Base-by-base conservation (phyloP, 2,113 vertebrate genomes). In the Cettia cetti region DNA sequence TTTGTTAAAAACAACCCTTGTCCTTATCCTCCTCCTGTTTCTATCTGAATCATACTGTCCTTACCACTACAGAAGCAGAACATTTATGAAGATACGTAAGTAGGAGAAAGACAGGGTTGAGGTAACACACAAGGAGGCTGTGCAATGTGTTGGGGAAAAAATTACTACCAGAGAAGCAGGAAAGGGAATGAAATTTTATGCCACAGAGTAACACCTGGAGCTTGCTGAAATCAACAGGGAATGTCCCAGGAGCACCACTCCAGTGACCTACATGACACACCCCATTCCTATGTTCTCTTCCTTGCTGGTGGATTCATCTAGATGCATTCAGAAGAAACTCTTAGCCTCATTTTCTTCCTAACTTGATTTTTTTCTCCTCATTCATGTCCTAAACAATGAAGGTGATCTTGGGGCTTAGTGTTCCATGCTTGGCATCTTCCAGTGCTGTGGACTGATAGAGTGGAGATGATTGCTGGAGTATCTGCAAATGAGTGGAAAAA, bases 201-300 rank as follows among this genome's bases (percentile, higher is more conserved):
- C 6, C 28, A 52, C 35, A 74, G 10, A 39, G 39, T 22, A 74
- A 69, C 8, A 57, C 8, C 19, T 56, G 64, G 23, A 77, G 1
- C 37, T 80, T 74, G 10, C n/a, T 66, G 40, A 63, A 76, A 60
- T 66, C 26, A 31, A 7, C 24, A 26, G 28, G 14, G 6, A 40
- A 30, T 31, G 23, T 84, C 26, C 37, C 19, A 44, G 47, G 4
- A 76, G 13, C 11, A 39, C 37, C 45, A 47, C 26, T 70, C 30
- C n/a, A 57, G 35, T 1, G 0, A 50, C 23, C 49, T 35, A 31
- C 18, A 19, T 17, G n/a, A 33, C 19, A 35, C 0, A 1, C 3
- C 7, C 15, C 7, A 31, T 19, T 54, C 19, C 39, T 59, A 1
- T 30, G 21, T 16, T 87, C 24, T 39, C 10, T 66, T 65, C 10